Evolutionary conservation across 2,113 vertebrate genomes (phyloP).

Genomic region (Cebus imitator): DNA sequence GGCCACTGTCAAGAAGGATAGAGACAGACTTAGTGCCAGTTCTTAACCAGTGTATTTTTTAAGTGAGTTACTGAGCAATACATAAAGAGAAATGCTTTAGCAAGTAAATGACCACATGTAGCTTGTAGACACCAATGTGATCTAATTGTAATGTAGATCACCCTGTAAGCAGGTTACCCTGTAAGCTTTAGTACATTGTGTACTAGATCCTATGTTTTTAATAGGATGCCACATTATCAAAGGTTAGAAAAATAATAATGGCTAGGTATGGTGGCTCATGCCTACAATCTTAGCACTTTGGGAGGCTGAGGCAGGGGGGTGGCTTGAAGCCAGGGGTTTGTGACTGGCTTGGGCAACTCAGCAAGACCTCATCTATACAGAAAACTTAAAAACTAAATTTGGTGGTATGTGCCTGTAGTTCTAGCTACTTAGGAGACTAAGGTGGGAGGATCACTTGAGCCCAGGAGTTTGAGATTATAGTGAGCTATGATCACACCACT

Average conservation of each 20-base stretch:
- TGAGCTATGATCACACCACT: too few species aligned
- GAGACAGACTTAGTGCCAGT: slow-evolving; percentile 64
- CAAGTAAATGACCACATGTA: slow-evolving; percentile 51
- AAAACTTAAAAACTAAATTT: too few species aligned
- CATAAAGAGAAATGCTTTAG: slow-evolving; percentile 58
- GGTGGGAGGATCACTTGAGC: too few species aligned
- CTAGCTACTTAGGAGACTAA: too few species aligned
- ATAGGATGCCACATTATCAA: slow-evolving; percentile 55
- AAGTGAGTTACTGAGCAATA: slow-evolving; percentile 53
- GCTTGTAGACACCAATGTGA: slow-evolving; percentile 54
- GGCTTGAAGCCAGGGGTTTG: too few species aligned
- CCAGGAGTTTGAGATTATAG: too few species aligned
- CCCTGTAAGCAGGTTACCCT: slow-evolving; percentile 67
- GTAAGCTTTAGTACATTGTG: slow-evolving; percentile 58
- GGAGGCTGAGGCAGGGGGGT: too few species aligned
- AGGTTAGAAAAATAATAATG: slow-evolving; percentile 58
- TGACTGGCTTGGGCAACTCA: too few species aligned
- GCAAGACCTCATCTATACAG: too few species aligned
- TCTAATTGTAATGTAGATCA: slow-evolving; percentile 71
- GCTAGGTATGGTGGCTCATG: too few species aligned
- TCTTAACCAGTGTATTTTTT: slow-evolving; percentile 68
- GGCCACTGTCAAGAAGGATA: slow-evolving; percentile 64
- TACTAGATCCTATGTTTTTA: slow-evolving; percentile 47
- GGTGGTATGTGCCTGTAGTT: too few species aligned
- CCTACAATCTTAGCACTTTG: too few species aligned